Evolutionary conservation across 1,140 invertebrate species (phyloP).

Genomic region (Aphaenogaster floridana): DNA sequence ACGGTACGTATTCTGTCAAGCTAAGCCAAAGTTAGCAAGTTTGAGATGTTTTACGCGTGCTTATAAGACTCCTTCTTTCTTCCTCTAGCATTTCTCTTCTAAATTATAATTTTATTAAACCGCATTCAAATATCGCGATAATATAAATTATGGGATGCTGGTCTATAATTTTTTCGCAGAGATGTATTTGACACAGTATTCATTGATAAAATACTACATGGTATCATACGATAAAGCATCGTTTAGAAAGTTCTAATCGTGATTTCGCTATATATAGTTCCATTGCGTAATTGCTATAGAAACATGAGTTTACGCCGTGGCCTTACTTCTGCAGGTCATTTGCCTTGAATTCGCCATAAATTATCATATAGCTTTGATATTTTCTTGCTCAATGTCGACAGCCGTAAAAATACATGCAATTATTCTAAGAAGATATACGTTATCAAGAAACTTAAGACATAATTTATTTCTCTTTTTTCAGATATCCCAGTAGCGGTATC

Average conservation of each 20-base stretch:
- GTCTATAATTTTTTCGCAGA: neutral
- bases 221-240: neutral
- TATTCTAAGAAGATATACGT: neutral
- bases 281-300: neutral
- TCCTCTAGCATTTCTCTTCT: neutral
- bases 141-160: neutral
- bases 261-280: neutral
- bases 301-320: neutral
- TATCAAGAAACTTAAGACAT: neutral
- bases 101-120: neutral
- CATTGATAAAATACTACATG: neutral
- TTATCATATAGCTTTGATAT: neutral
- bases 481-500: constrained; percentile 91
- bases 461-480: constrained; percentile 79
- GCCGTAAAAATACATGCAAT: neutral
- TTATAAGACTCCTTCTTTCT: neutral
- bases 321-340: constrained; percentile 1
- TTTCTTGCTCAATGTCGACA: neutral
- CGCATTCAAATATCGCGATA: neutral
- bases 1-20: constrained; percentile 87
- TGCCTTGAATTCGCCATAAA: neutral
- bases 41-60: neutral
- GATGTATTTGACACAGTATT: neutral
- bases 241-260: neutral
- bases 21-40: neutral